phyloP scores from a whole-genome alignment of 2,888 invertebrate species.

The Papilio protenor region DNA sequence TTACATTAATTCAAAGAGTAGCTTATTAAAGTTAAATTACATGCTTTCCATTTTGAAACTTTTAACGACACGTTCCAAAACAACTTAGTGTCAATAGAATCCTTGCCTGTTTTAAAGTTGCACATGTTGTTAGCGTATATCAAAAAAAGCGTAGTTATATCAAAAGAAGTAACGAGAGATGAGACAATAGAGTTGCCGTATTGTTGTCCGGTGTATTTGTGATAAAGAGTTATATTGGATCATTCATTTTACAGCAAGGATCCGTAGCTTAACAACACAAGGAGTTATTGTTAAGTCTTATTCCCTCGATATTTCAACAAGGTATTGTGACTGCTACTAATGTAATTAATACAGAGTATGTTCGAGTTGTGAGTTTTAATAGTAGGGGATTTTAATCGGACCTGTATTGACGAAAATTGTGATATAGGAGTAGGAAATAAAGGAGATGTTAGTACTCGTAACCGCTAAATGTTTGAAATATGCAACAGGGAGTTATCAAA shows the following conservation, averaged over 20 bases:
- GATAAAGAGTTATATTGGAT: conserved; percentile 55
- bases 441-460: too few relatives aligned
- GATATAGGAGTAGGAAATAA: not conserved
- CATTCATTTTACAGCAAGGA: conserved; percentile 51
- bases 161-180: conserved; percentile 49
- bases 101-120: too few relatives aligned
- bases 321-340: not conserved
- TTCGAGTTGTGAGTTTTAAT: not conserved
- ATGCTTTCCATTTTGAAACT: too few relatives aligned
- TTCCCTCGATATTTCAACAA: conserved; percentile 33
- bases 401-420: not conserved
- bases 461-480: too few relatives aligned
- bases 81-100: too few relatives aligned
- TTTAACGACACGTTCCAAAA: too few relatives aligned
- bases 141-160: conserved; percentile 46
- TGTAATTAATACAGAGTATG: not conserved
- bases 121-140: conserved; percentile 26
- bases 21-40: too few relatives aligned
- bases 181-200: conserved; percentile 52
- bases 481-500: too few relatives aligned
- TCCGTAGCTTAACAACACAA: conserved; percentile 25
- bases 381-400: not conserved
- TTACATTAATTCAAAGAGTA: too few relatives aligned
- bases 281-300: conserved; percentile 30
- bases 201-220: conserved; percentile 54